These are phyloP conservation scores for Furnarius figulus DNA, from an alignment of 2,113 vertebrate genomes.

Conservation along the genomic window DNA sequence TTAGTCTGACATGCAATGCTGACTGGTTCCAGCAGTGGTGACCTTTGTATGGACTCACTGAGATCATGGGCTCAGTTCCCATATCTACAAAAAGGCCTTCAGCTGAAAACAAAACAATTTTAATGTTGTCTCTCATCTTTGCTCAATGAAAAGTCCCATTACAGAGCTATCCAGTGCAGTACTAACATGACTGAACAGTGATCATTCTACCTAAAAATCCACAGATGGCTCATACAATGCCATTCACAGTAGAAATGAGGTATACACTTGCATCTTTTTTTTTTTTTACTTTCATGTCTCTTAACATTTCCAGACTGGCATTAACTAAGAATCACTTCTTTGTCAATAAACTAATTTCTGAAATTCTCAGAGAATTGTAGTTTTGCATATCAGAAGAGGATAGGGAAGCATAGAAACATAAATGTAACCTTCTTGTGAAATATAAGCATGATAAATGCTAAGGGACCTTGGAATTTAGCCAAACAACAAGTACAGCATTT, in stretches of 20 bases:
- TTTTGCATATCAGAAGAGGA: background rate
- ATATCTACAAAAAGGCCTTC: background rate
- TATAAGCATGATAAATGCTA: background rate
- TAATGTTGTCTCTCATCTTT: background rate
- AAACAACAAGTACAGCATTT: background rate
- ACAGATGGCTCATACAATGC: background rate
- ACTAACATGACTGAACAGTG: background rate
- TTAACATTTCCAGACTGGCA: background rate
- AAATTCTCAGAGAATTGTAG: background rate
- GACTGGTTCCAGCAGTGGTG: background rate
- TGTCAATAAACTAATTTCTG: background rate
- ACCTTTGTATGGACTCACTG: conserved; percentile 16
- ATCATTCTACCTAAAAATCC: background rate
- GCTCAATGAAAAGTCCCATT: background rate
- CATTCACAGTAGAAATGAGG: background rate
- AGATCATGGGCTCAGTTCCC: background rate
- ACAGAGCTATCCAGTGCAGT: background rate
- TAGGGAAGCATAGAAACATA: background rate
- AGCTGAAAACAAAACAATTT: background rate
- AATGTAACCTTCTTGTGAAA: conserved; percentile 15
- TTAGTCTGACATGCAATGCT: rapidly evolving
- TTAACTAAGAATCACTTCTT: background rate
- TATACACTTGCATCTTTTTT: background rate
- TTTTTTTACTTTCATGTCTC: background rate
- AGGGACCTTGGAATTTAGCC: background rate